Percentiles rank a stretch among this genome's conserved stretches.
Evolutionary conservation across 2,888 invertebrate genomes (phyloP).

Genomic region (Kuschelorhynchus macadamiae): DNA sequence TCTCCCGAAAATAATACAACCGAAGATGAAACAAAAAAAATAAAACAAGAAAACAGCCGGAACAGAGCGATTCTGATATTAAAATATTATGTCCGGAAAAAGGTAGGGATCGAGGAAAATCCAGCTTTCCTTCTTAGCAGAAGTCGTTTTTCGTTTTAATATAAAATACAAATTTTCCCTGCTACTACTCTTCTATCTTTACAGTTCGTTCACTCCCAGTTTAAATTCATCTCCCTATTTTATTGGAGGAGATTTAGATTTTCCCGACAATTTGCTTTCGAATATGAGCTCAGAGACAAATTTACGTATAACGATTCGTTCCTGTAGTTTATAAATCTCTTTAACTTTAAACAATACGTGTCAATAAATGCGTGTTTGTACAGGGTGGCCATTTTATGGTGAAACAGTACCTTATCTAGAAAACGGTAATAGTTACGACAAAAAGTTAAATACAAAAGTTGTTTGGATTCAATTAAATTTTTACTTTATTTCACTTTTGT

Average conservation of each 20-base stretch:
- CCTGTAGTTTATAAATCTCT: no score
- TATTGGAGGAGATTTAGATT: constrained; percentile 42
- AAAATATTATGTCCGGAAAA: constrained; percentile 49
- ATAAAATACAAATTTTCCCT: constrained; percentile 49
- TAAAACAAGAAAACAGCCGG: constrained; percentile 13
- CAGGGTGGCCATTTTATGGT: no score
- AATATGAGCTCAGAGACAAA: constrained; percentile 17
- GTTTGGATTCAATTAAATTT: no score
- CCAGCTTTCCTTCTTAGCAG: constrained; percentile 38
- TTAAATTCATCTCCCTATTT: constrained; percentile 40
- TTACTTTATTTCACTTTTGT: no score
- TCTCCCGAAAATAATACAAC: no score
- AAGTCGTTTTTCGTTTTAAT: constrained; percentile 45
- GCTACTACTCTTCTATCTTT: constrained; percentile 46
- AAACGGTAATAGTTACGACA: no score
- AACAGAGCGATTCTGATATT: constrained; percentile 37
- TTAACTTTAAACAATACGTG: no score
- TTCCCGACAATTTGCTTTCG: constrained; percentile 35
- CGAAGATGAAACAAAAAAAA: no score
- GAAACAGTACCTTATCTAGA: no score
- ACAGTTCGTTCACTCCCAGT: constrained; percentile 43
- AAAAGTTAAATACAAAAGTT: no score
- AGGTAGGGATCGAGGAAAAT: constrained; percentile 45
- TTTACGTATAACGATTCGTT: background rate
- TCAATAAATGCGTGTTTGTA: no score